These are phyloP conservation scores for Threskiornis aethiopicus DNA, from an alignment of 2,797 vertebrate species.

Conservation along the genomic window DNA sequence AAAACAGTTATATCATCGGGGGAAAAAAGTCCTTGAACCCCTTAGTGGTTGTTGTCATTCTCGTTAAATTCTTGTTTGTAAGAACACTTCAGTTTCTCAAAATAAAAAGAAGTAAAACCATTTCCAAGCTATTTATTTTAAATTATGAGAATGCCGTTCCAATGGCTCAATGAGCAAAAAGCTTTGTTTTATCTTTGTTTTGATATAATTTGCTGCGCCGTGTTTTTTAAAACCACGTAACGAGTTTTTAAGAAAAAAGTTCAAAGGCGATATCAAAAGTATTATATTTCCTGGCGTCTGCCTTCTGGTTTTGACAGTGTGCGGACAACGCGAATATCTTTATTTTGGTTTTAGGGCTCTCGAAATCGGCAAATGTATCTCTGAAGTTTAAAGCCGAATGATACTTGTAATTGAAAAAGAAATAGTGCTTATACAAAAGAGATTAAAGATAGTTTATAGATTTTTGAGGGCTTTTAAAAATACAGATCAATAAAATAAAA, in stretches of 20 bases:
- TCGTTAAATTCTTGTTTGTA: neutral
- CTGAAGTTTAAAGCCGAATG: neutral
- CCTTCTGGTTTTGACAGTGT: neutral
- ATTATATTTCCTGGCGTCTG: neutral
- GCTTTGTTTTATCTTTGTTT: neutral
- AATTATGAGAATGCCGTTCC: neutral
- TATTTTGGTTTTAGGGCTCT: neutral
- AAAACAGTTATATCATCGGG: neutral
- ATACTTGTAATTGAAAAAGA: neutral
- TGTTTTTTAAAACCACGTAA: neutral
- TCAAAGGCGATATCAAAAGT: neutral
- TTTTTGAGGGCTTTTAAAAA: neutral
- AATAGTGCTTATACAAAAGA: neutral
- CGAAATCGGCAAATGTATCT: neutral
- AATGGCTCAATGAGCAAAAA: neutral
- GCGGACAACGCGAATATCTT: fast-evolving
- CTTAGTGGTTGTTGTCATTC: neutral
- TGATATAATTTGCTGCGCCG: neutral
- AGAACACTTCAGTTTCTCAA: neutral
- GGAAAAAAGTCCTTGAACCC: neutral
- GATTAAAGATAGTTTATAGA: neutral
- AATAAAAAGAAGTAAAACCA: neutral
- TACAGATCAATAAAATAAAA: neutral
- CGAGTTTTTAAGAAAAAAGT: neutral
- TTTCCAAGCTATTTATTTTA: neutral